These are phyloP conservation scores for Sarcoramphus papa DNA, from an alignment of 2,797 vertebrate genomes.

Conservation along the genomic window DNA sequence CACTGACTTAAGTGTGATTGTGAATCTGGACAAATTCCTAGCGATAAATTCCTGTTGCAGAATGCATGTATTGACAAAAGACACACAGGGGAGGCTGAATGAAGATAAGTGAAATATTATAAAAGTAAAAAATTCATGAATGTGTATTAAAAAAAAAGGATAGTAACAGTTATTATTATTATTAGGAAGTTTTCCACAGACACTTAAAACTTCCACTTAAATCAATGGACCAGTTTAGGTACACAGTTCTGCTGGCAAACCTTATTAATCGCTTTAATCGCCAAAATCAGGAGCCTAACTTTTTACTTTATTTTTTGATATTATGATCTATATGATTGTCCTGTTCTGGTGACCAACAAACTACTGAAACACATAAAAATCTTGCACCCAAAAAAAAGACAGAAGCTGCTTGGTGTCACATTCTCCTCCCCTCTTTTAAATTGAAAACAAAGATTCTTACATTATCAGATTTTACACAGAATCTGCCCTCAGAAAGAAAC, in stretches of 20 bases:
- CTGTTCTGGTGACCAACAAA: not conserved
- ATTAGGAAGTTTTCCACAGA: not conserved
- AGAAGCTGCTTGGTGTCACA: not conserved
- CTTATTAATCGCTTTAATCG: not conserved
- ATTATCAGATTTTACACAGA: not conserved
- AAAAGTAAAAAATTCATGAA: not conserved
- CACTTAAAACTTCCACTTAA: not conserved
- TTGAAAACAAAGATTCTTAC: not conserved
- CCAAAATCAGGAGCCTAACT: not conserved
- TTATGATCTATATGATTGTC: not conserved
- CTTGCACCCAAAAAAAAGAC: not conserved
- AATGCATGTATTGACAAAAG: not conserved
- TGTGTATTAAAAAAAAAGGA: not conserved
- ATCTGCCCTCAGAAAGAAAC: not conserved
- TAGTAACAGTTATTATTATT: not conserved
- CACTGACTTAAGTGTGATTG: not conserved
- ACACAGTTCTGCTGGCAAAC: not conserved
- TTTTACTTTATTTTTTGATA: not conserved
- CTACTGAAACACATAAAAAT: not conserved
- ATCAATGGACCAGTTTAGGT: not conserved
- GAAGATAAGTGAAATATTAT: not conserved
- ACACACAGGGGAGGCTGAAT: not conserved
- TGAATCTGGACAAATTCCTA: constrained; percentile 26
- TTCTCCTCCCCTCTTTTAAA: not conserved
- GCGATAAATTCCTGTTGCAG: not conserved